These are phyloP conservation scores for Cotesia vestalis DNA, from an alignment of 1,140 invertebrate genomes.

Conservation along the genomic window DNA sequence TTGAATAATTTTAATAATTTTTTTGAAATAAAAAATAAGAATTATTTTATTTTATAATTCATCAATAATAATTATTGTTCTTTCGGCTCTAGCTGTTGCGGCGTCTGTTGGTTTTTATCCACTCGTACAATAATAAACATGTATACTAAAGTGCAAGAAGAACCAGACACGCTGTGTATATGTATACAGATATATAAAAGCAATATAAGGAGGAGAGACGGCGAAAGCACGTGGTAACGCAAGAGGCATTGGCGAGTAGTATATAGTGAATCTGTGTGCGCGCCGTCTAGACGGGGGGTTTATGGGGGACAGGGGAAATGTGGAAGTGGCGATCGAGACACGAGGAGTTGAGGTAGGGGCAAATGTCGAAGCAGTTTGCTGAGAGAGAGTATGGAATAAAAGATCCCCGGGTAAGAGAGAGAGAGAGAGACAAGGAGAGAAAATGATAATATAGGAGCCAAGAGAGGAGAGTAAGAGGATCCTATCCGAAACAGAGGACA, in stretches of 20 bases:
- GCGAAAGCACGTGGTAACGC: conserved; percentile 22
- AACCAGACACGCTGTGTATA: conserved; percentile 14
- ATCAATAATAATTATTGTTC: conserved; percentile 15
- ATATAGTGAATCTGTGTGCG: conserved; percentile 45
- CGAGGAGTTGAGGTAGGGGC: conserved; percentile 21
- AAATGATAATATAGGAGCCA: conserved; percentile 2
- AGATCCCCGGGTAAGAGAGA: too few relatives aligned
- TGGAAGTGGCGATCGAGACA: conserved; percentile 37
- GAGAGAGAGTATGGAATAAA: neutral
- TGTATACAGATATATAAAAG: conserved; percentile 17
- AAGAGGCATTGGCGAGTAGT: conserved; percentile 29
- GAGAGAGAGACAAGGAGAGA: conserved; percentile 11
- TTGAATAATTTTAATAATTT: too few relatives aligned
- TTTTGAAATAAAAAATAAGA: too few relatives aligned
- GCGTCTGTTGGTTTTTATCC: conserved; percentile 25
- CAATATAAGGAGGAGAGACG: conserved; percentile 14
- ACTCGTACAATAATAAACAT: conserved; percentile 30
- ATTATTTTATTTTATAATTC: neutral
- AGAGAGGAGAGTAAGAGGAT: conserved; percentile 34
- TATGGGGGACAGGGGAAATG: conserved; percentile 26
- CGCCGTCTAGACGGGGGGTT: conserved; percentile 60
- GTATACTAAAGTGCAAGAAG: conserved; percentile 8
- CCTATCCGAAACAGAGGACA: conserved; percentile 8
- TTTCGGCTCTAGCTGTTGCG: neutral
- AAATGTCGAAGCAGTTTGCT: conserved; percentile 31